A percentile compares a stretch with the other conserved stretches of the same genome.
Evolutionary conservation across 2,113 vertebrate species (phyloP).

Genomic region (Gavialis gangeticus): DNA sequence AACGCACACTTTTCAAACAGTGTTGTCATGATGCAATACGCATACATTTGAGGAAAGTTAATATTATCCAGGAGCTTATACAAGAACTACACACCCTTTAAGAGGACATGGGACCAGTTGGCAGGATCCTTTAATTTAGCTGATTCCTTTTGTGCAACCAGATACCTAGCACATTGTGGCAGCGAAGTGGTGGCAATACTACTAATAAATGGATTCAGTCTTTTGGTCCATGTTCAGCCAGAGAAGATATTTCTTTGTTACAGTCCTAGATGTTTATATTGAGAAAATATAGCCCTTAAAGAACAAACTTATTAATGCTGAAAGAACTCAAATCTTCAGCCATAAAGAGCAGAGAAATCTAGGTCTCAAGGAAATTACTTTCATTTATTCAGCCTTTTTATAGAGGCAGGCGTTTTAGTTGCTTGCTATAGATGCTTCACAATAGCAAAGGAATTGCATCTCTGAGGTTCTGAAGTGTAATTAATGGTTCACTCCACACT

Average conservation of each 20-base stretch:
- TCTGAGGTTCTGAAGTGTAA: slow-evolving; percentile 59
- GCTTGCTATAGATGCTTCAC: slow-evolving; percentile 53
- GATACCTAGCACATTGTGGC: slow-evolving; percentile 22
- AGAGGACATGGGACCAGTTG: slow-evolving; percentile 16
- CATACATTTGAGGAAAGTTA: slow-evolving; percentile 52
- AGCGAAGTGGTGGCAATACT: slow-evolving; percentile 31
- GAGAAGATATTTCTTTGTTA: slow-evolving; percentile 54
- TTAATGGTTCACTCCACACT: slow-evolving; percentile 55
- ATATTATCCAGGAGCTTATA: slow-evolving; percentile 26
- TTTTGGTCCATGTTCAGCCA: slow-evolving; percentile 19
- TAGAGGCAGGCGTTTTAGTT: slow-evolving; percentile 7
- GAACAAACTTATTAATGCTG: slow-evolving; percentile 55
- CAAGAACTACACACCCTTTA: slow-evolving; percentile 63
- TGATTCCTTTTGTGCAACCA: slow-evolving; percentile 40
- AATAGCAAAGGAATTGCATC: slow-evolving; percentile 65
- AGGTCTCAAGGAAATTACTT: slow-evolving; percentile 55
- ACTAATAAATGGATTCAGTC: slow-evolving; percentile 52
- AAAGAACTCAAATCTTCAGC: slow-evolving; percentile 45
- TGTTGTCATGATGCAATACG: slow-evolving; percentile 51
- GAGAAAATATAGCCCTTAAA: slow-evolving; percentile 55
- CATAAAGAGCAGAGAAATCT: slow-evolving; percentile 41
- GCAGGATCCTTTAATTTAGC: slow-evolving; percentile 65
- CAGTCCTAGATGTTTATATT: slow-evolving; percentile 27
- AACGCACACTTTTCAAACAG: slow-evolving; percentile 35
- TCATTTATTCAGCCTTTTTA: slow-evolving; percentile 62